Conservation (phyloP, 2,888 invertebrate species). For the Nomada flava region DNA sequence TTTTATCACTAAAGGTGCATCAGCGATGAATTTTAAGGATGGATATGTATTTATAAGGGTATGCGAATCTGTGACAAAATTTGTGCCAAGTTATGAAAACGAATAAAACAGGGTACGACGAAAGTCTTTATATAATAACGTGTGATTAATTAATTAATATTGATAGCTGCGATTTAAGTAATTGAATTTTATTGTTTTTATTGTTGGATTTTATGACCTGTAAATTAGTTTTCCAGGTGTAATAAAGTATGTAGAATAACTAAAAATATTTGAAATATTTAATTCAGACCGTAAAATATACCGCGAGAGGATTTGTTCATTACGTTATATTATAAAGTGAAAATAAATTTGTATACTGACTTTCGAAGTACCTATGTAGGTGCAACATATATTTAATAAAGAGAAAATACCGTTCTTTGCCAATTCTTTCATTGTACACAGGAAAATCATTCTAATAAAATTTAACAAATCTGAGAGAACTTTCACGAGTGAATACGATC, state of each 20-base stretch:
- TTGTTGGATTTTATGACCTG: background rate
- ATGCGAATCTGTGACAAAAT: slow-evolving; percentile 48
- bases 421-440: background rate
- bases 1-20: slow-evolving; percentile 49
- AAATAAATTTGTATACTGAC: slow-evolving; percentile 27
- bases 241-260: background rate
- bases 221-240: background rate
- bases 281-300: background rate
- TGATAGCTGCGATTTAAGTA: slow-evolving; percentile 3
- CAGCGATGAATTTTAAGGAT: slow-evolving; percentile 59
- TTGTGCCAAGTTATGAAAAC: slow-evolving; percentile 59
- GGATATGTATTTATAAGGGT: slow-evolving; percentile 44
- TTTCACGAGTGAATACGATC: slow-evolving; percentile 27
- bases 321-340: background rate
- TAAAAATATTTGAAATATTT: background rate
- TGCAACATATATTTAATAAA: slow-evolving; percentile 19
- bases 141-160: background rate
- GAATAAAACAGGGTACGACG: slow-evolving; percentile 34
- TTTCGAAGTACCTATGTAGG: slow-evolving; percentile 34
- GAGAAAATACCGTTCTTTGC: slow-evolving; percentile 5
- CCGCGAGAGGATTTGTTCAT: too few relatives aligned
- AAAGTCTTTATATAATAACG: slow-evolving; percentile 40
- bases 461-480: slow-evolving; percentile 8
- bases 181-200: background rate
- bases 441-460: slow-evolving; percentile 17